Evolutionary conservation across 1,140 invertebrate genomes (phyloP).

Genomic region (Eriosoma lanigerum): DNA sequence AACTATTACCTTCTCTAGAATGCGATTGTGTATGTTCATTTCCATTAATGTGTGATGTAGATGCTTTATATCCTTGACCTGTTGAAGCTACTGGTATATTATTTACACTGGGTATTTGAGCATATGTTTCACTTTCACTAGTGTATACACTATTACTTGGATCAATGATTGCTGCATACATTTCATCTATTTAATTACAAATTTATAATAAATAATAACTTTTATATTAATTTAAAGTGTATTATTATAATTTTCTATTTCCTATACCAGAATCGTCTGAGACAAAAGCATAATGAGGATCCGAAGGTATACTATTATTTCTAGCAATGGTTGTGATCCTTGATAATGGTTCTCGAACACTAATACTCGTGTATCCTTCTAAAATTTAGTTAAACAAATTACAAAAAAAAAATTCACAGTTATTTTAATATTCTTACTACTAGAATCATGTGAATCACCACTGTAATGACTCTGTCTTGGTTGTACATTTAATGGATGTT

Average conservation of each 20-base stretch:
- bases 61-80: conserved; percentile 62
- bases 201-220: neutral
- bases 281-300: conserved; percentile 80
- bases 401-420: conserved; percentile 27
- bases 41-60: conserved; percentile 36
- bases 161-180: conserved; percentile 86
- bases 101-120: conserved; percentile 67
- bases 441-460: conserved; percentile 81
- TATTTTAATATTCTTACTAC: conserved; percentile 63
- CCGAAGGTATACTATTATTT: conserved; percentile 58
- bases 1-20: conserved; percentile 28
- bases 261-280: conserved; percentile 78
- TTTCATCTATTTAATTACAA: conserved; percentile 68
- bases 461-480: conserved; percentile 68
- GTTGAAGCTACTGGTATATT: conserved; percentile 60
- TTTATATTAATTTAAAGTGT: conserved; percentile 53
- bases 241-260: too few relatives aligned
- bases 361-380: conserved; percentile 90
- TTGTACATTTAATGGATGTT: conserved; percentile 56
- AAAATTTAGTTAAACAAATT: conserved; percentile 55
- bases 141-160: conserved; percentile 71
- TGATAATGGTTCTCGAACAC: conserved; percentile 81
- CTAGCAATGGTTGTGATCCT: conserved; percentile 64
- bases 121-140: conserved; percentile 84
- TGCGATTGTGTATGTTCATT: conserved; percentile 9